These are phyloP conservation scores for Plumapathes pennacea DNA, from an alignment of 92 coral and sea anemone genomes.

Conservation along the genomic window DNA sequence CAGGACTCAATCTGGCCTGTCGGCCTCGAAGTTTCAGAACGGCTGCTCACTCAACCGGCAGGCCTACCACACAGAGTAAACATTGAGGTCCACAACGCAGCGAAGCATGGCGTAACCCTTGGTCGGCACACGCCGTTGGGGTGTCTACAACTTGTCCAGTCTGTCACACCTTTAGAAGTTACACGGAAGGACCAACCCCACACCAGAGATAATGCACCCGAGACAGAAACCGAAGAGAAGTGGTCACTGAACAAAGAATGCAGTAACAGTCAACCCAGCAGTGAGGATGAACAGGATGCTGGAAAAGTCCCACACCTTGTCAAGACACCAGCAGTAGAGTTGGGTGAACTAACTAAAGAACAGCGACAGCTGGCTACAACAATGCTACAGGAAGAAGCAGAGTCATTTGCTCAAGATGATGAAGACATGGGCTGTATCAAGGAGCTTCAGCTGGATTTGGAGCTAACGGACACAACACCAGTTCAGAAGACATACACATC, in stretches of 20 bases:
- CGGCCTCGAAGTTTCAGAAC: constrained; percentile 38
- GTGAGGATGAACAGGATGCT: background rate
- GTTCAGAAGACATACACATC: constrained; percentile 65
- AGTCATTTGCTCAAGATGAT: constrained; percentile 55
- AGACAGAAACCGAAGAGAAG: background rate
- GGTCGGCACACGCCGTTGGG: constrained; percentile 39
- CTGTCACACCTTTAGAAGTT: constrained; percentile 62
- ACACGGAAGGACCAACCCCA: constrained; percentile 19
- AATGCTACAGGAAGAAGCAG: constrained; percentile 44
- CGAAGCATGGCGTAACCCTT: constrained; percentile 51
- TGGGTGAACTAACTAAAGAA: constrained; percentile 28
- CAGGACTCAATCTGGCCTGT: constrained; percentile 29
- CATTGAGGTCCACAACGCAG: constrained; percentile 35
- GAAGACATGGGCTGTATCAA: constrained; percentile 55
- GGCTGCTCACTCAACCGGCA: constrained; percentile 33
- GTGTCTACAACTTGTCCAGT: constrained; percentile 59
- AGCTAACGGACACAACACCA: constrained; percentile 51
- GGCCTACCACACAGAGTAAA: constrained; percentile 51
- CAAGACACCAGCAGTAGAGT: constrained; percentile 10
- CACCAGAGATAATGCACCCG: background rate
- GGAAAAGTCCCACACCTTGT: background rate
- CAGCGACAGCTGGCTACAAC: constrained; percentile 34
- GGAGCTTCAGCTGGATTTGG: constrained; percentile 47
- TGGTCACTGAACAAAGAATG: background rate
- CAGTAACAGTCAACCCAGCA: background rate